phyloP scores from a whole-genome alignment of 2,888 invertebrate genomes.

The Beris chalybata region DNA sequence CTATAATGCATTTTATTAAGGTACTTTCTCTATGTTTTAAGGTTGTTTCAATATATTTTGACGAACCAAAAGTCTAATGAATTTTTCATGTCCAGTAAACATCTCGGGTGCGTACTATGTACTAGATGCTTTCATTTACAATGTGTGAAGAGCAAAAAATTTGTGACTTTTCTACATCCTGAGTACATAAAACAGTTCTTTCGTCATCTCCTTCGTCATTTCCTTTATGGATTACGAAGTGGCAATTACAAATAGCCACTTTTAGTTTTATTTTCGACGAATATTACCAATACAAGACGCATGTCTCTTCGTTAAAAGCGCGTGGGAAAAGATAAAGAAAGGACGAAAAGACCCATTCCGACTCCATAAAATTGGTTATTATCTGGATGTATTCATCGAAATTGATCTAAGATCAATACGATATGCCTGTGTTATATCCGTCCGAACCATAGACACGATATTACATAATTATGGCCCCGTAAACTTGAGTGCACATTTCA shows the following conservation, averaged over 20 bases:
- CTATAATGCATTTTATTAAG: too few species aligned
- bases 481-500: slow-evolving; percentile 27
- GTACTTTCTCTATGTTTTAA: too few species aligned
- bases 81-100: too few species aligned
- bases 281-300: slow-evolving; percentile 19
- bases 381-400: slow-evolving; percentile 1
- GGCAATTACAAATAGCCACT: background rate
- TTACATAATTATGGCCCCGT: slow-evolving; percentile 22
- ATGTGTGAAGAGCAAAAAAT: too few species aligned
- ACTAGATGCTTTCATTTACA: too few species aligned
- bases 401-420: slow-evolving; percentile 5
- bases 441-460: slow-evolving; percentile 5
- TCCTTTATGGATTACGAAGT: too few species aligned
- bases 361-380: background rate
- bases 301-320: background rate
- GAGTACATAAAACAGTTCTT: too few species aligned
- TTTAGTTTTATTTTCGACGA: slow-evolving; percentile 9
- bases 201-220: too few species aligned
- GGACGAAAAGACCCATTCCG: background rate
- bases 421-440: background rate
- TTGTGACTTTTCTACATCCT: too few species aligned
- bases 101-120: too few species aligned
- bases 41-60: too few species aligned
- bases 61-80: too few species aligned
- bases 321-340: slow-evolving; percentile 5